Evolutionary conservation across 2,888 invertebrate genomes (phyloP), one percentile per base, ranked within the genome.

Genomic region (Xiphydria camelus): DNA sequence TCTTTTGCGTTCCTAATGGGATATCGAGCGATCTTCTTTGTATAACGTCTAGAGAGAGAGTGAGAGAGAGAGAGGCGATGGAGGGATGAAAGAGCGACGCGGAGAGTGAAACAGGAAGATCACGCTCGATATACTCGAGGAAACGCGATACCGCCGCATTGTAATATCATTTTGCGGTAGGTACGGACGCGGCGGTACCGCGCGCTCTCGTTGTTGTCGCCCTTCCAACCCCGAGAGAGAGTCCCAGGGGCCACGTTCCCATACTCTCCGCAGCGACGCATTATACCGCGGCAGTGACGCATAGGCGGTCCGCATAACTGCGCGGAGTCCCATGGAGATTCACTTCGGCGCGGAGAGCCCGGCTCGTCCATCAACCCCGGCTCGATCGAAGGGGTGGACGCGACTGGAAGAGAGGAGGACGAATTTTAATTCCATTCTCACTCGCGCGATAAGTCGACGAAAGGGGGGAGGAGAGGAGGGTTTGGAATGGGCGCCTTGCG

Each of bases 291-390:
- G 19, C 60, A 60, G 59, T 66, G 66, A 66, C 66, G 66, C 66
- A 66, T 65, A 62, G 56, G 58, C 53, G 63, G 57, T 63, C 63
- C 57, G 63, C 66, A 61, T 64, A 66, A 64, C 66, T 66, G 65
- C 67, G 62, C 59, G 59, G 10, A 26, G 26, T 26, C 4, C 6
- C 26, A n/a, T n/a, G n/a, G n/a, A n/a, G n/a, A n/a, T n/a, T n/a
- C n/a, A n/a, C n/a, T n/a, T n/a, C n/a, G n/a, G n/a, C n/a, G n/a
- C n/a, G n/a, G n/a, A n/a, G n/a, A n/a, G 4, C 5, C 9, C 33
- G 15, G 3, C 33, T 33, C 33, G 33, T 33, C 4, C 15, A 33
- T 18, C 33, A 18, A 3, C 31, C 12, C 10, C 10, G 14, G 14
- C 33, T 7, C 15, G 33, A 17, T 14, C 33, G 17, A 17, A 7